Base-by-base conservation (phyloP, 2,797 vertebrate genomes). In the Centropyge bicolor region DNA sequence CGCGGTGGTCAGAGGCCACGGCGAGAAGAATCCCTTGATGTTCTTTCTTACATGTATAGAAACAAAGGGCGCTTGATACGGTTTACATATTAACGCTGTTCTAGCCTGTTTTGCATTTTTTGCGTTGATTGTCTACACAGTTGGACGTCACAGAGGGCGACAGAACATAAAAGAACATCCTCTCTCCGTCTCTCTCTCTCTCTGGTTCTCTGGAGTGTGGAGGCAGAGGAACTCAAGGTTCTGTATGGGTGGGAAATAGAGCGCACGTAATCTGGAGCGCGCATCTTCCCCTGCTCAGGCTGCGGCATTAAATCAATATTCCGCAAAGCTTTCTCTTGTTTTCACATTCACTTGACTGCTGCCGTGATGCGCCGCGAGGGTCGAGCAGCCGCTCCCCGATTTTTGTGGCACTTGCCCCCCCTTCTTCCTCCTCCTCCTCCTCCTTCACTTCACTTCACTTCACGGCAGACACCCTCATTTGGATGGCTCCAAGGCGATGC, bases 261-360 rank as follows among this genome's bases (percentile, higher is more conserved):
- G 97, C 97, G 93, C 95, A 94, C 83, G 96, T 97, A 98, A 98
- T 97, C 93, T 70, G 93, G 91, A 95, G 95, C 86, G 92, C 92
- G 93, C 95, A 96, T 96, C 95, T 94, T 96, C 92, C 95, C 92
- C 91, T 94, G 95, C 95, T 92, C 96, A 93, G 96, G 94, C 93
- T 93, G 95, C 95, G 92, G 95, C 95, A 96, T 98, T 97, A 97
- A 97, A 97, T 98, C 96, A 97, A 97, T 97, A 97, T 95, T 96
- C 96, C 92, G 92, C 95, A 95, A 96, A 96, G 96, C 95, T 95
- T 96, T 96, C 95, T 90, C 95, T 95, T 96, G 95, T 97, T 96
- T 95, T 95, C 92, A 95, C 96, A 94, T 97, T 96, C 97, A 96
- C 94, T 96, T 96, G 95, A 95, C 94, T 95, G 94, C 96, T 96